Evolutionary conservation across 2,888 invertebrate genomes (phyloP), one percentile per base, ranked within the genome.

Genomic region (Petrolisthes manimaculis): DNA sequence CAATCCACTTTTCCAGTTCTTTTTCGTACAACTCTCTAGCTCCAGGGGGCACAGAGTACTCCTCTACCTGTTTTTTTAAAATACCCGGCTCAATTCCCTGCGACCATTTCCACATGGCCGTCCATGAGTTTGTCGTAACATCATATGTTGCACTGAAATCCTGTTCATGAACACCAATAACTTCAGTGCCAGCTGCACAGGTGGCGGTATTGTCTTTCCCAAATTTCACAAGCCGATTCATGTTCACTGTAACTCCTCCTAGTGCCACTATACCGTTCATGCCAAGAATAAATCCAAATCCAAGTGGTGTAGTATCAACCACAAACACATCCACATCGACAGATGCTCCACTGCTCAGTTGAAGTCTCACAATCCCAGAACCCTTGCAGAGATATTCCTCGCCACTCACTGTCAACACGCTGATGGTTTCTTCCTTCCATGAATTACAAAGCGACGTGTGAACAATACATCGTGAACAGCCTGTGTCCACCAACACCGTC

Each of bases 101-200:
- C 24, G 74, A 54, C 81, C 81, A 86, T 69, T 82, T 86, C 82
- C 82, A 86, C 8, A 55, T n/a, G 21, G 81, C 81, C 51, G 86
- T 81, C 82, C 82, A 82, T 8, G 21, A 74, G 18, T 74, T 86
- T 5, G 54, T 21, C 53, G 12, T 9, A 56, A 81, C 74, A 61
- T 82, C 81, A 61, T 54, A 71, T 21, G 55, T 61, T 12, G 82
- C 86, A 77, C 67, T 78, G 21, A 78, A 77, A 78, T 78, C 83
- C 18, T 1, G 83, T 37, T 74, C 83, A 4, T 83, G 71, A 5
- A 83, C 84, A 6, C 61, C 71, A 56, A 84, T 9, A 51, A 12
- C 61, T 54, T 37, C 61, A 53, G 24, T 54, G n/a, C 61, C 18
- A 37, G 84, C 77, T 55, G 51, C 77, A 77, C 84, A 84, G 51